These are phyloP conservation scores for Campoplex capitator DNA, from an alignment of 2,888 invertebrate genomes.

Conservation along the genomic window DNA sequence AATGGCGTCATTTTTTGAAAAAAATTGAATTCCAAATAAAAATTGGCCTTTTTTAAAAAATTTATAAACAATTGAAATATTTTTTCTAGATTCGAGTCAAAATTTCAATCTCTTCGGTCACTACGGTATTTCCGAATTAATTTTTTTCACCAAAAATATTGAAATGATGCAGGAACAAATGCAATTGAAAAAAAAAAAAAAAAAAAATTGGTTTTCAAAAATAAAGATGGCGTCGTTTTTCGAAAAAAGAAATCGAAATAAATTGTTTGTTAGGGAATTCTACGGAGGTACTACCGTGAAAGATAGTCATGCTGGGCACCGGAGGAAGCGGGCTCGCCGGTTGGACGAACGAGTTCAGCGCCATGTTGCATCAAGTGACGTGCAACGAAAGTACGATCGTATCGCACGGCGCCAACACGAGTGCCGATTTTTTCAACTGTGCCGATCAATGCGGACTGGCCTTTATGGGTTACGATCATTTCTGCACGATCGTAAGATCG, in stretches of 20 bases:
- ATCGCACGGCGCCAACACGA: neutral
- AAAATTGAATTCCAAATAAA: neutral
- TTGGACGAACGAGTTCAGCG: conserved; percentile 76
- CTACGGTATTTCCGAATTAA: neutral
- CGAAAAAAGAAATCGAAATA: neutral
- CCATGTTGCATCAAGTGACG: conserved; percentile 75
- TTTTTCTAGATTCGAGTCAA: neutral
- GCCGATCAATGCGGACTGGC: conserved; percentile 71
- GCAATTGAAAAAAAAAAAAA: neutral
- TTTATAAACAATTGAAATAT: no score
- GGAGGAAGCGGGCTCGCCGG: conserved; percentile 71
- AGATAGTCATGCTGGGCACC: conserved; percentile 68
- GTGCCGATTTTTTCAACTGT: conserved; percentile 67
- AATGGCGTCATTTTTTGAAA: neutral
- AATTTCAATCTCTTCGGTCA: neutral
- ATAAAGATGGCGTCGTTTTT: neutral
- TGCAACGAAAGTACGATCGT: conserved; percentile 74
- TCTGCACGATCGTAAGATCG: conserved; percentile 69
- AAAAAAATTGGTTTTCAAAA: neutral
- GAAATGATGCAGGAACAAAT: neutral
- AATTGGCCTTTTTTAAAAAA: no score
- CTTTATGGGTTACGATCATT: conserved; percentile 74
- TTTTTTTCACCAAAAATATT: no score
- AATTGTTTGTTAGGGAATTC: neutral
- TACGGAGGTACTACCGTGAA: neutral